These are phyloP conservation scores for Cyclargus thomasi DNA, from an alignment of 1,140 invertebrate species.

Conservation along the genomic window DNA sequence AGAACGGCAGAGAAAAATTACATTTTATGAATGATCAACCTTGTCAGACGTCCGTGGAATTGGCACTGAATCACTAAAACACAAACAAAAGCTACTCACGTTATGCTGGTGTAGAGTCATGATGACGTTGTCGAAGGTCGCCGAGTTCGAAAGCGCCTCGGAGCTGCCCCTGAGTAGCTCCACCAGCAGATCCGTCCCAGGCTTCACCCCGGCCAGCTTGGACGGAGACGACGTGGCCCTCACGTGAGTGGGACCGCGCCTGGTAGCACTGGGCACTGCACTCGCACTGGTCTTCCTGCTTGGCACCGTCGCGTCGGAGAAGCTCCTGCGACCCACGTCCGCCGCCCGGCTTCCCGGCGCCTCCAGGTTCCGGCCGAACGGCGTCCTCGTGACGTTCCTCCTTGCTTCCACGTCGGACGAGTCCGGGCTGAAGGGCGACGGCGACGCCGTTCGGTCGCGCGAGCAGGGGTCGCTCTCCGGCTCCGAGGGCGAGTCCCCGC, in stretches of 20 bases:
- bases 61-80: not conserved
- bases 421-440: conserved; percentile 65
- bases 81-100: conserved; percentile 13
- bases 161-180: conserved; percentile 85
- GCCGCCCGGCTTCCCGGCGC: conserved; percentile 48
- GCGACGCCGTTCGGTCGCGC: conserved; percentile 65
- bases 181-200: conserved; percentile 82
- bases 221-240: conserved; percentile 87
- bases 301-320: conserved; percentile 64
- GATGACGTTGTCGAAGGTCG: conserved; percentile 69
- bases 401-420: conserved; percentile 59
- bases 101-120: conserved; percentile 71
- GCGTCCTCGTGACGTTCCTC: conserved; percentile 43
- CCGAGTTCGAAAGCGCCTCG: conserved; percentile 79
- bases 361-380: conserved; percentile 59
- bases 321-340: conserved; percentile 69
- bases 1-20: not conserved
- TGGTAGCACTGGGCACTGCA: conserved; percentile 37
- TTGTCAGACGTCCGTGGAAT: not conserved
- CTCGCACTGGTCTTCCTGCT: conserved; percentile 60
- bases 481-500: conserved; percentile 68
- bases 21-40: not conserved
- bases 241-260: conserved; percentile 76
- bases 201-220: conserved; percentile 81
- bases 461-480: conserved; percentile 67